Conservation (phyloP, 1,140 invertebrate species). For the Drosophila murphyi region DNA sequence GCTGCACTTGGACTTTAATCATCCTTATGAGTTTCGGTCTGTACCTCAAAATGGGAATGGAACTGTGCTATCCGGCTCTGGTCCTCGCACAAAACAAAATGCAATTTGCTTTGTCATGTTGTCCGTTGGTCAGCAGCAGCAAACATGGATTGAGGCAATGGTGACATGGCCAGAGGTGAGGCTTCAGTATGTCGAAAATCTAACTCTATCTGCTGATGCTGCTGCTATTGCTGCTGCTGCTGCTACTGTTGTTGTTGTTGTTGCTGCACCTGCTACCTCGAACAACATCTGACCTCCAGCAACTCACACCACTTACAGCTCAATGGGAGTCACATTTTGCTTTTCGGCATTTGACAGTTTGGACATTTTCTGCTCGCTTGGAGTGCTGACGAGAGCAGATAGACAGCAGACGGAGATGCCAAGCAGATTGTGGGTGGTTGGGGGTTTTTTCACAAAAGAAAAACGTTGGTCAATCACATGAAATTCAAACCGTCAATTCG, state of each 20-base stretch:
- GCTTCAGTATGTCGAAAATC: conserved; percentile 32
- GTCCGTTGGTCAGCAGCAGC: conserved; percentile 31
- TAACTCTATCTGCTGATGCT: conserved; percentile 7
- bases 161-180: conserved; percentile 54
- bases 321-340: conserved; percentile 71
- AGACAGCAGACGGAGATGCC: conserved; percentile 1
- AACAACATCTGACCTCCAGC: conserved; percentile 7
- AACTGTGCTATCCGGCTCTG: background rate
- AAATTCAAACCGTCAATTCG: conserved; percentile 62
- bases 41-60: background rate
- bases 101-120: conserved; percentile 71
- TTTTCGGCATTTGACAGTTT: conserved; percentile 83
- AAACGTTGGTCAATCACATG: conserved; percentile 62
- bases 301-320: conserved; percentile 8
- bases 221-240: background rate
- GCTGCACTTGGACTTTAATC: conserved; percentile 57
- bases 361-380: conserved; percentile 71
- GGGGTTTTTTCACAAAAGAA: conserved; percentile 38
- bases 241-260: background rate
- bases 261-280: conserved; percentile 3
- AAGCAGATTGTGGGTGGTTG: background rate
- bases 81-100: conserved; percentile 33
- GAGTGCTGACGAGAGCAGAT: conserved; percentile 40
- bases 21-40: conserved; percentile 44
- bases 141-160: conserved; percentile 39